phyloP scores from a whole-genome alignment of 2,113 vertebrate genomes.

The Myotis davidii region DNA sequence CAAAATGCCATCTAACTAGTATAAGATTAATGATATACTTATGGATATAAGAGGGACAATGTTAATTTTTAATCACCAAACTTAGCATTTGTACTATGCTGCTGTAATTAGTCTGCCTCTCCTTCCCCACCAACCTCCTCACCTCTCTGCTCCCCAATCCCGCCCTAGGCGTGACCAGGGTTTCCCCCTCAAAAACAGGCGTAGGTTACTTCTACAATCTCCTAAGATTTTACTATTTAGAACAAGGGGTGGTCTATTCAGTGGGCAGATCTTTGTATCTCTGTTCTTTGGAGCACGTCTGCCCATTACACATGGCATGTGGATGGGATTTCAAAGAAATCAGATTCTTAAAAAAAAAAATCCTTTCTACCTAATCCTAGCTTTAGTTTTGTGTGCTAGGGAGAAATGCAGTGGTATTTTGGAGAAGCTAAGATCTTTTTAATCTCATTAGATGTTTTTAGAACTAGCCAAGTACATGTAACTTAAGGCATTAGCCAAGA shows the following conservation, averaged over 20 bases:
- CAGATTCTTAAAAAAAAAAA: not conserved
- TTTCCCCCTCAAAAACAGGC: not conserved
- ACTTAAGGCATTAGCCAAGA: not conserved
- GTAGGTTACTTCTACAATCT: not conserved
- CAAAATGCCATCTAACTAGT: not conserved
- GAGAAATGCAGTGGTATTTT: not conserved
- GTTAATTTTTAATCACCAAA: not conserved
- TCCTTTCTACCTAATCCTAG: not conserved
- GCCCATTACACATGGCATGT: not conserved
- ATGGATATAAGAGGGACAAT: not conserved
- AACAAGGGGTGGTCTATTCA: not conserved
- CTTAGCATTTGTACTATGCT: not conserved
- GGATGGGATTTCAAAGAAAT: conserved; percentile 31
- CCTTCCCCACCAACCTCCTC: not conserved
- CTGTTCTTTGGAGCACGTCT: not conserved
- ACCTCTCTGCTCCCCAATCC: not conserved
- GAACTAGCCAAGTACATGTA: not conserved
- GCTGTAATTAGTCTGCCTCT: not conserved
- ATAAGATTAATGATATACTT: not conserved
- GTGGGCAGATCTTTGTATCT: not conserved
- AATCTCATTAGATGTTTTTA: not conserved
- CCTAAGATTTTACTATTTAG: not conserved
- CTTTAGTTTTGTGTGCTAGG: conserved; percentile 17
- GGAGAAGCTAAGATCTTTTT: conserved; percentile 33
- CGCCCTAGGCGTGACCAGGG: not conserved